Conservation (phyloP, 2,797 vertebrate genomes). For the Coregonus sp. region DNA sequence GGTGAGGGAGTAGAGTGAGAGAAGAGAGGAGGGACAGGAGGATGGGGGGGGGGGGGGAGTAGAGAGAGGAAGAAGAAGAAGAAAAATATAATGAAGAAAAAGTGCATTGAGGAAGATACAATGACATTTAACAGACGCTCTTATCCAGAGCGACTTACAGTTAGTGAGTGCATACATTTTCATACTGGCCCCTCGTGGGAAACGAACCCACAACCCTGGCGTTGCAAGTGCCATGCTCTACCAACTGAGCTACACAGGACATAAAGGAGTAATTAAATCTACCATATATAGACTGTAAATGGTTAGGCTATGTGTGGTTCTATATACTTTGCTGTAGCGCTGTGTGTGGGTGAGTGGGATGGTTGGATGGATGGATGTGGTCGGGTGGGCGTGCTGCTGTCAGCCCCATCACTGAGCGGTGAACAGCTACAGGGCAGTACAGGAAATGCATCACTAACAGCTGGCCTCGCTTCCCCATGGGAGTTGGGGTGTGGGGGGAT, state of each 20-base stretch:
- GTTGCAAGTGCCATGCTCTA: too few species aligned
- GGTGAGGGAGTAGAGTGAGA: neutral
- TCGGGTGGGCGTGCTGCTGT: neutral
- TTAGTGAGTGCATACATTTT: too few species aligned
- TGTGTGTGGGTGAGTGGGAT: neutral
- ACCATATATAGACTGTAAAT: neutral
- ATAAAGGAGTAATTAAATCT: neutral
- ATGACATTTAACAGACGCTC: neutral
- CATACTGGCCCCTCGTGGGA: too few species aligned
- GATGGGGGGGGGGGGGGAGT: neutral
- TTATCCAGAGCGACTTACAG: too few species aligned
- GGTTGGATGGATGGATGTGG: neutral
- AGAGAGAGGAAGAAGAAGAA: neutral
- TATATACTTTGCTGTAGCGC: neutral
- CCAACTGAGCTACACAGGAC: too few species aligned
- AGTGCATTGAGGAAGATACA: neutral
- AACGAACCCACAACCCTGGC: too few species aligned
- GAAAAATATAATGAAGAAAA: neutral
- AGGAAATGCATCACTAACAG: constrained; percentile 30
- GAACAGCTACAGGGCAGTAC: constrained; percentile 16
- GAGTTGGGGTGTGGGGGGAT: neutral
- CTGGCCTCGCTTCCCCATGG: constrained; percentile 12
- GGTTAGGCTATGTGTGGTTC: constrained; percentile 15
- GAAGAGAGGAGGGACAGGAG: neutral
- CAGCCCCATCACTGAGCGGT: neutral